Evolutionary conservation across 2,113 vertebrate genomes (phyloP), one percentile per base, ranked within the genome.

Genomic region (Rhegmatorhina hoffmannsi): DNA sequence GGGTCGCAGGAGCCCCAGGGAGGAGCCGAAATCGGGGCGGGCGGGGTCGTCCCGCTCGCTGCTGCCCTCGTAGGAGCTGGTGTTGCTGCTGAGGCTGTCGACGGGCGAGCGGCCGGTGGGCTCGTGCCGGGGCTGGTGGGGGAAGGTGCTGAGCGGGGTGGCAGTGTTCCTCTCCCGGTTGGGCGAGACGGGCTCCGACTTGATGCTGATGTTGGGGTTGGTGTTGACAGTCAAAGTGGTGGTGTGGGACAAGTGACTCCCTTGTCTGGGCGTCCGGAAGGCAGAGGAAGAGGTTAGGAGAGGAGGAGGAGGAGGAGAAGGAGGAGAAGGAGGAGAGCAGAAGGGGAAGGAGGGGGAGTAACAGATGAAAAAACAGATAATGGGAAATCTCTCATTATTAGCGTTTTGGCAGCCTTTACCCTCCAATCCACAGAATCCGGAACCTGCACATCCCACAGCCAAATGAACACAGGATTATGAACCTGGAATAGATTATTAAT

Each of bases 141-240:
- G 98, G 79, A 98, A 99, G 74, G 98, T 97, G 83, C 98, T 98
- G 77, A 98, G 98, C 17, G 99, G 99, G 33, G 99, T 98, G 72
- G 96, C 97, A 5, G 98, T 98, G 97, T 97, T 98, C 84, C 98
- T 98, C 28, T 99, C 99, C 7, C 99, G 98, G 89, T 98, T 99
- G 2, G 99, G 99, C 0, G 99, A 99, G 79, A 99, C 98, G 0
- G 99, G 99, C 97, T 99, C 99, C 2, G 99, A 99, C 97, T 99
- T 99, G 98, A 99, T 99, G 98, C 98, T 99, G 97, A 99, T 98
- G 90, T 98, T 96, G 76, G 98, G 98, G 97, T 98, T 99, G 93
- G 99, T 99, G 98, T 99, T 99, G 96, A 99, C 98, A 1, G 99
- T 99, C 97, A 99, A 98, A 89, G 99, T 98, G 93, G 99, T 98